Evolutionary conservation across 2,888 invertebrate species (phyloP), one percentile per base, ranked within the genome.

Genomic region (Cryptocephalus primarius): DNA sequence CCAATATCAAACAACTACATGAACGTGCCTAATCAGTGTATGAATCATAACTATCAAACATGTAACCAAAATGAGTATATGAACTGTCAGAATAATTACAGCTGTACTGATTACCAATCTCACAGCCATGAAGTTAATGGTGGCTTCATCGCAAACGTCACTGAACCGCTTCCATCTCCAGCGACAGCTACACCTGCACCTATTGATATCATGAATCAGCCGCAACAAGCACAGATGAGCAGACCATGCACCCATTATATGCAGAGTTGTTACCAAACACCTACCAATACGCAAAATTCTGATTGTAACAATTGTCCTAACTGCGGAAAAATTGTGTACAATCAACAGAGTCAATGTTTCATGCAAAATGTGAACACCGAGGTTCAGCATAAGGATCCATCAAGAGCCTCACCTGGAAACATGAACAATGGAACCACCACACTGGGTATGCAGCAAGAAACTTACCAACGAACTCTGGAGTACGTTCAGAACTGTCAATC

Each of bases 401-500:
- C 75, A 0, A 75, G 75, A 62, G 70, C 75, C 67, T 75, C 75
- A 8, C 75, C 75, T 3, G 70, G 68, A 34, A 52, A 49, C 33
- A 22, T 41, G 11, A 47, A 45, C 32, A 51, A 47, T 39, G 38
- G 42, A 14, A 50, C 49, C 3, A 51, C 54, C 8, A 51, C 73
- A 1, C 65, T 74, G 38, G 76, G 75, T 4, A 90, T 91, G 88
- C 75, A 85, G 10, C 86, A 87, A 46, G 91, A 91, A 46, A 82
- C 90, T 0, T 92, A 92, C 67, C 86, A 90, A 62, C 77, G 92
- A 50, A 93, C 93, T 0, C 70, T 92, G 47, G 91, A 91, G 55
- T 93, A 93, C 60, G 92, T 93, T 1, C 89, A 90, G 62, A 86
- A 81, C 56, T 92, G 91, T 65, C 88, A 90, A 61, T 85, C 83